A percentile compares a stretch with the other conserved stretches of the same genome.
Conservation (phyloP, 2,797 vertebrate species). For the Falco columbarius region DNA sequence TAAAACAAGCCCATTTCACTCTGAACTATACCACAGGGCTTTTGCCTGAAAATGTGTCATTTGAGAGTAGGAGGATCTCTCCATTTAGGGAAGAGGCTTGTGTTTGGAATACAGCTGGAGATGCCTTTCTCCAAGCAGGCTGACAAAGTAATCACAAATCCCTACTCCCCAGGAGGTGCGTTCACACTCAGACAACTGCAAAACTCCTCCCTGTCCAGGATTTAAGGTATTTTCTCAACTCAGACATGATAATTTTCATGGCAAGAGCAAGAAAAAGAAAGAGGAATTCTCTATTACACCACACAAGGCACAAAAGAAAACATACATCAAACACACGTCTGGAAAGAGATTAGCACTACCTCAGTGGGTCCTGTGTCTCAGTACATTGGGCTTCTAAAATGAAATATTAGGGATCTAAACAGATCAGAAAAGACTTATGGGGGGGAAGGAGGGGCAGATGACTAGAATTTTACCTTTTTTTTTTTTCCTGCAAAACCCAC, state of each 20-base stretch:
- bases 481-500: background rate
- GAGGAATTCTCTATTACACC: conserved; percentile 7
- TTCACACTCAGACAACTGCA: background rate
- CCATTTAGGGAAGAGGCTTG: background rate
- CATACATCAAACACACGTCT: background rate
- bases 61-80: background rate
- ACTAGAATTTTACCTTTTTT: background rate
- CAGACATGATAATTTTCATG: background rate
- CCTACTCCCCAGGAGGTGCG: background rate
- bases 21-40: background rate
- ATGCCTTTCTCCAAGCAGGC: background rate
- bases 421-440: conserved; percentile 38
- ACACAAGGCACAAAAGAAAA: background rate
- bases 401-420: conserved; percentile 31
- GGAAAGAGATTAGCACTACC: conserved; percentile 3
- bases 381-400: conserved; percentile 37
- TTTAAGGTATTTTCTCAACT: background rate
- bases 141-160: background rate
- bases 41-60: background rate
- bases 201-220: background rate
- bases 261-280: background rate
- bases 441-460: background rate
- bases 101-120: background rate
- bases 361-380: background rate
- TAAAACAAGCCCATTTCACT: background rate